phyloP scores from a whole-genome alignment of 2,797 vertebrate genomes.

The Rhadinocentrus ornatus region DNA sequence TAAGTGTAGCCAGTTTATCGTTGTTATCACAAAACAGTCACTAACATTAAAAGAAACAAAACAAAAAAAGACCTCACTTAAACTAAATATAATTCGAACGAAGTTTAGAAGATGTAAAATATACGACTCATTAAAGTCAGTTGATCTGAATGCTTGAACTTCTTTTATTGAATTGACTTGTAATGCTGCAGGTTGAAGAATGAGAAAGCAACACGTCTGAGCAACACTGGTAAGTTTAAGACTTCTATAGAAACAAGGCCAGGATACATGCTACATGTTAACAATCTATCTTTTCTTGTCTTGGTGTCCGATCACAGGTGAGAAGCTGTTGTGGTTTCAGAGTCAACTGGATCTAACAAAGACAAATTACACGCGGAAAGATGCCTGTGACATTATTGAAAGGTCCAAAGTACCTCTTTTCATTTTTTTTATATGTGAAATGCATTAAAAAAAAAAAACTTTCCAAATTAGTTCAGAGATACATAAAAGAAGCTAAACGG shows the following conservation, averaged over 20 bases:
- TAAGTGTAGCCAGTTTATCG: not conserved
- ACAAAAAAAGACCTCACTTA: too few relatives aligned
- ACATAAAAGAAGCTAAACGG: not conserved
- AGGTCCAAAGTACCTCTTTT: conserved; percentile 64
- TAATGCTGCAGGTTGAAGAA: conserved; percentile 83
- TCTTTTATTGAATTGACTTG: not conserved
- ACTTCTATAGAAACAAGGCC: not conserved
- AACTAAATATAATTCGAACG: too few relatives aligned
- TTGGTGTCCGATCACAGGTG: conserved; percentile 78
- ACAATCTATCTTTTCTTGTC: not conserved
- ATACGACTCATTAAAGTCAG: not conserved
- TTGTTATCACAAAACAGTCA: not conserved
- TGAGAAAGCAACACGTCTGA: conserved; percentile 91
- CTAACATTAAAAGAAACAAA: too few relatives aligned
- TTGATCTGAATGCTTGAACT: not conserved
- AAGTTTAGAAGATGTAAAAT: not conserved
- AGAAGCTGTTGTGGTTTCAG: conserved; percentile 96
- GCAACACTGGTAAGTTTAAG: conserved; percentile 81
- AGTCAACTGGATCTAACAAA: conserved; percentile 87
- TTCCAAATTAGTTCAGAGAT: not conserved
- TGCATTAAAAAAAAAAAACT: not conserved
- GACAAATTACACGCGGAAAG: conserved; percentile 86
- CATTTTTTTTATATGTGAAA: not conserved
- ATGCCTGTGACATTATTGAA: conserved; percentile 90
- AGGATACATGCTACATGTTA: not conserved